Percentiles rank a stretch among this genome's conserved stretches.
phyloP scores from a whole-genome alignment of 2,113 vertebrate genomes.

The Dicrurus megarhynchus region DNA sequence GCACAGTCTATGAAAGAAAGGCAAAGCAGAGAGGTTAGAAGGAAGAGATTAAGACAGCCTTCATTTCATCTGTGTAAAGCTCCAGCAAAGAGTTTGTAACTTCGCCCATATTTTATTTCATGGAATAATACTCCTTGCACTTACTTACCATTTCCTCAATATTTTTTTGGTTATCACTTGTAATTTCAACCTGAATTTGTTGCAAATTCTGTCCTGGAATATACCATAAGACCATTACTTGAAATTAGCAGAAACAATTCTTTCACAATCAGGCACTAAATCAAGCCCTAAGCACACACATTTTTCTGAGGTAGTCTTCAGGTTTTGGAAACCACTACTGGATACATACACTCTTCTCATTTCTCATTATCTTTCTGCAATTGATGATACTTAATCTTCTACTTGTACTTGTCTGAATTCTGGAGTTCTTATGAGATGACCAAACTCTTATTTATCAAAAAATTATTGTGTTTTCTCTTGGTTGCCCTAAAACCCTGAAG shows the following conservation, averaged over 20 bases:
- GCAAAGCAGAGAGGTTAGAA: background rate
- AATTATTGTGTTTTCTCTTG: background rate
- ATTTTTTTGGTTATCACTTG: background rate
- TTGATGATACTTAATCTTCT: background rate
- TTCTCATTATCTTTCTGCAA: background rate
- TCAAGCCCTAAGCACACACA: background rate
- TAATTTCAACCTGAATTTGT: background rate
- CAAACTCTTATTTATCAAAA: background rate
- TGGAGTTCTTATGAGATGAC: background rate
- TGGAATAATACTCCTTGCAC: background rate
- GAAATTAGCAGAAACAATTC: background rate
- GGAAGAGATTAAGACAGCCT: background rate
- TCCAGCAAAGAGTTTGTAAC: background rate
- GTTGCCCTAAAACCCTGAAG: background rate
- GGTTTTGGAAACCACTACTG: background rate
- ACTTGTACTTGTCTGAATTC: background rate
- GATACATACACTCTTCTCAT: background rate
- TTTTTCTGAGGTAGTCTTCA: background rate
- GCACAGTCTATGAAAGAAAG: background rate
- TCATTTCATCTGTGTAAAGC: background rate
- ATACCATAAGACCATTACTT: background rate
- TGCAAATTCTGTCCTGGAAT: background rate
- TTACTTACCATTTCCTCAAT: background rate
- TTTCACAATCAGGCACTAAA: background rate
- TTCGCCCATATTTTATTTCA: background rate